These are phyloP conservation scores for Cosmia trapezina DNA, from an alignment of 2,888 invertebrate genomes.

Conservation along the genomic window DNA sequence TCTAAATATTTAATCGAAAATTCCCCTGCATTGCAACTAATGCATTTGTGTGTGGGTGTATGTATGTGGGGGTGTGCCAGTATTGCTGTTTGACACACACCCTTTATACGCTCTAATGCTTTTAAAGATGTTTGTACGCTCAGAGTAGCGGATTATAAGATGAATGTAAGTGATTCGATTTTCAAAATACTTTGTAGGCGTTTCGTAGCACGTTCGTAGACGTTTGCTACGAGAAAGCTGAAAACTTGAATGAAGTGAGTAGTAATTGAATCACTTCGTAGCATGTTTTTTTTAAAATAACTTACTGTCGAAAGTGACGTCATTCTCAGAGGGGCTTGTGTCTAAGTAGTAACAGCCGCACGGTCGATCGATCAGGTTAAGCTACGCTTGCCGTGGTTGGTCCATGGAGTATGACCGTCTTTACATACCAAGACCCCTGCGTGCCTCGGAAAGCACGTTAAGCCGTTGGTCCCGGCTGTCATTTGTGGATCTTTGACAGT, in stretches of 20 bases:
- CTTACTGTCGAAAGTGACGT: neutral
- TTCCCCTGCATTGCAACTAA: slow-evolving; percentile 82
- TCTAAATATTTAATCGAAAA: slow-evolving; percentile 90
- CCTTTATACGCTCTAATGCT: slow-evolving; percentile 42
- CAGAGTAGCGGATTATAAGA: slow-evolving; percentile 31
- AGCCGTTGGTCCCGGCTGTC: too few species aligned
- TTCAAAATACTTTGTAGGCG: slow-evolving; percentile 21
- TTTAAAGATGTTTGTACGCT: slow-evolving; percentile 44
- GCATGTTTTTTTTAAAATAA: neutral
- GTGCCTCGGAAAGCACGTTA: too few species aligned
- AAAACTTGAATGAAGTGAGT: neutral
- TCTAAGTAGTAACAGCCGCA: too few species aligned
- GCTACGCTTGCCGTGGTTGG: too few species aligned
- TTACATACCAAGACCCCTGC: too few species aligned
- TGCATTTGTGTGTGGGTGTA: slow-evolving; percentile 63
- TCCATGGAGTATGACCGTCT: too few species aligned
- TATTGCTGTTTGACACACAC: slow-evolving; percentile 59
- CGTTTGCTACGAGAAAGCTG: slow-evolving; percentile 6
- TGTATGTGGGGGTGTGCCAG: slow-evolving; percentile 37
- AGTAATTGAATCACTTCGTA: neutral
- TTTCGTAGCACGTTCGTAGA: slow-evolving; percentile 39
- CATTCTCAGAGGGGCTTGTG: neutral
- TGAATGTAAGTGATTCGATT: slow-evolving; percentile 15
- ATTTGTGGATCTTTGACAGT: too few species aligned
- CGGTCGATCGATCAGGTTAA: too few species aligned